Conservation (phyloP, 2,888 invertebrate genomes). For the Leucoptera coffeella region DNA sequence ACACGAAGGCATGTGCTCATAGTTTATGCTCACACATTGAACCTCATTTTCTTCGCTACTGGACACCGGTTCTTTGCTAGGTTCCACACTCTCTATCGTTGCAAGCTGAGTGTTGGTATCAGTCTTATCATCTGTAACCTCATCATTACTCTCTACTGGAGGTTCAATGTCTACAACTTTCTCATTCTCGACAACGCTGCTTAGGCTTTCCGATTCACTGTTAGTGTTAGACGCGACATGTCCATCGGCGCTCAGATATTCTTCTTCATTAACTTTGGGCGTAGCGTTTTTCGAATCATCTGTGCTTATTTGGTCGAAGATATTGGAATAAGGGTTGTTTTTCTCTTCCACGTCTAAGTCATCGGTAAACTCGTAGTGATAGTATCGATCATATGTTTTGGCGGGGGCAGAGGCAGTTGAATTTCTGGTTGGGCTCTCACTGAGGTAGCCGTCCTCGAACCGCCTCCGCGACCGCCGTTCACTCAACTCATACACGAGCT, state of each 20-base stretch:
- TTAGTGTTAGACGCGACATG: slow-evolving; percentile 11
- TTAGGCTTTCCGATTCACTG: slow-evolving; percentile 14
- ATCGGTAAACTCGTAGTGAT: slow-evolving; percentile 10
- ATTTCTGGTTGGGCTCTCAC: slow-evolving; percentile 10
- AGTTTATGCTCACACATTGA: background rate
- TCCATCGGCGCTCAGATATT: slow-evolving; percentile 11
- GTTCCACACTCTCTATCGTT: background rate
- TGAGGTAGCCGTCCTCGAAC: slow-evolving; percentile 14
- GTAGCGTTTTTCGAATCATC: slow-evolving; percentile 6
- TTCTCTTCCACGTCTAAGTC: background rate
- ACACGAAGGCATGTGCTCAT: background rate
- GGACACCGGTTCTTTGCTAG: no score
- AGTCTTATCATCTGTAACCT: background rate
- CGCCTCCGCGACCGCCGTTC: slow-evolving; percentile 25
- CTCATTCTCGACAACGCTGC: slow-evolving; percentile 15
- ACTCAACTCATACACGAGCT: slow-evolving; percentile 23
- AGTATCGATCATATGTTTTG: slow-evolving; percentile 17
- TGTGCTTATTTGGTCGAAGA: background rate
- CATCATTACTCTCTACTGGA: slow-evolving; percentile 5
- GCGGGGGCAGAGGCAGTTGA: slow-evolving; percentile 1
- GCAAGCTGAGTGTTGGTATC: background rate
- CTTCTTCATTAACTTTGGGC: slow-evolving; percentile 9
- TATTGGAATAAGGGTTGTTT: background rate
- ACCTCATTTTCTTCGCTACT: no score
- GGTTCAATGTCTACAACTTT: slow-evolving; percentile 10